Percentiles rank a stretch among this genome's conserved stretches.
Evolutionary conservation across 2,888 invertebrate genomes (phyloP).

Genomic region (Peribatodes rhomboidaria): DNA sequence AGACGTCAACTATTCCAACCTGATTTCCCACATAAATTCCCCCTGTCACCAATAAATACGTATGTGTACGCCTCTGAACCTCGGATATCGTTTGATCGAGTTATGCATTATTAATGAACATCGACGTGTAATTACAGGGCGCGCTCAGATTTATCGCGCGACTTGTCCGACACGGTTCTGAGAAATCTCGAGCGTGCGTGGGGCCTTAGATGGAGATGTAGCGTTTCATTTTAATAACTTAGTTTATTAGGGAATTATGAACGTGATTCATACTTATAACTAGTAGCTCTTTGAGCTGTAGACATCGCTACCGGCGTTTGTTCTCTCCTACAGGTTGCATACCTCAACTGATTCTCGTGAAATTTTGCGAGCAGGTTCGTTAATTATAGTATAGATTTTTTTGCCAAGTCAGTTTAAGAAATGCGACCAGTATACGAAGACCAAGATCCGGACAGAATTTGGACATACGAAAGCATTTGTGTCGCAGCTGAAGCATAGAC

Average conservation of each 20-base stretch:
- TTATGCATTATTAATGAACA: constrained; percentile 85
- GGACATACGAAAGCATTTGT: no score
- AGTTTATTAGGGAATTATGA: constrained; percentile 31
- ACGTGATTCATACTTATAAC: constrained; percentile 1
- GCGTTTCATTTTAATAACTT: constrained; percentile 32
- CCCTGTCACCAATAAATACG: constrained; percentile 32
- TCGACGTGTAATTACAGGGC: constrained; percentile 78
- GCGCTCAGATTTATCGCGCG: constrained; percentile 69
- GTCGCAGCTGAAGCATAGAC: no score
- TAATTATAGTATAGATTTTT: no score
- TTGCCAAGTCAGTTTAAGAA: no score
- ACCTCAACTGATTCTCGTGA: no score
- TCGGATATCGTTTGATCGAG: constrained; percentile 74
- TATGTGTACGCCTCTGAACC: constrained; percentile 55
- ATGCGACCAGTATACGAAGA: no score
- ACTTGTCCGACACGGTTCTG: constrained; percentile 43
- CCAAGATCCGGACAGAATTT: no score
- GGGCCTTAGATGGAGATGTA: constrained; percentile 49
- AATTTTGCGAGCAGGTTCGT: no score
- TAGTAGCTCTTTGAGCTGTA: no score
- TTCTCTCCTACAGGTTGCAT: no score
- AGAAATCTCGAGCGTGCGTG: constrained; percentile 46
- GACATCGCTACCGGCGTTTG: no score
- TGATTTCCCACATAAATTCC: constrained; percentile 45
- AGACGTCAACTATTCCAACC: constrained; percentile 5